Evolutionary conservation across 2,888 invertebrate genomes (phyloP).

Genomic region (Himalopsyche japonica): DNA sequence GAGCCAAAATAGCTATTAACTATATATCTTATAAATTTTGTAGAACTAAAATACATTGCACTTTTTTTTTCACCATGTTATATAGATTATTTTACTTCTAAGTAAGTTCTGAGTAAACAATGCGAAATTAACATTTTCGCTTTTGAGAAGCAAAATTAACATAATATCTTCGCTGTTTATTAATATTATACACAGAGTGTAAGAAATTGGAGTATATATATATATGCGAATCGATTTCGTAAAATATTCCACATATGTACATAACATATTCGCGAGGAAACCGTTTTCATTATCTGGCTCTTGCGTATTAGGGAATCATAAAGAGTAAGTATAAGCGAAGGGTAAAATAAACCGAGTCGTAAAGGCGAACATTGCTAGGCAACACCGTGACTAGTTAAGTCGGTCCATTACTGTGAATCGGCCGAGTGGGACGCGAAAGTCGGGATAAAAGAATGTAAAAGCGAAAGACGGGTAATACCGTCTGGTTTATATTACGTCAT

Average conservation of each 20-base stretch:
- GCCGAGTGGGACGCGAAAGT: background rate
- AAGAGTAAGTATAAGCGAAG: conserved; percentile 15
- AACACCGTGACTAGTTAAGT: conserved; percentile 13
- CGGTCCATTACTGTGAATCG: conserved; percentile 14
- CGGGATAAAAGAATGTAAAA: background rate
- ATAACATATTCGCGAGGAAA: background rate
- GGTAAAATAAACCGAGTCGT: conserved; percentile 28
- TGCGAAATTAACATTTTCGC: no score
- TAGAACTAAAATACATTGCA: no score
- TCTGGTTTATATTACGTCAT: background rate
- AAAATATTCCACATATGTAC: background rate
- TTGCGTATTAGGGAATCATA: conserved; percentile 22
- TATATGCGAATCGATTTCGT: background rate
- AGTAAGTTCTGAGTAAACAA: no score
- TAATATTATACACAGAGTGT: background rate
- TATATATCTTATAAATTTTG: no score
- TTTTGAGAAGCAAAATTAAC: no score
- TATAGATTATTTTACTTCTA: no score
- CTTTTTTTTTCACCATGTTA: no score
- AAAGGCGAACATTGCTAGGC: conserved; percentile 19
- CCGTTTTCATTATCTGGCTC: conserved; percentile 30
- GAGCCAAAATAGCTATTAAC: no score
- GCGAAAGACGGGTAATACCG: background rate
- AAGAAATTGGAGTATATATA: background rate
- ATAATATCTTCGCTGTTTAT: no score